Base-by-base conservation (phyloP, 1,140 invertebrate genomes). In the Trachelipus rathkii region DNA sequence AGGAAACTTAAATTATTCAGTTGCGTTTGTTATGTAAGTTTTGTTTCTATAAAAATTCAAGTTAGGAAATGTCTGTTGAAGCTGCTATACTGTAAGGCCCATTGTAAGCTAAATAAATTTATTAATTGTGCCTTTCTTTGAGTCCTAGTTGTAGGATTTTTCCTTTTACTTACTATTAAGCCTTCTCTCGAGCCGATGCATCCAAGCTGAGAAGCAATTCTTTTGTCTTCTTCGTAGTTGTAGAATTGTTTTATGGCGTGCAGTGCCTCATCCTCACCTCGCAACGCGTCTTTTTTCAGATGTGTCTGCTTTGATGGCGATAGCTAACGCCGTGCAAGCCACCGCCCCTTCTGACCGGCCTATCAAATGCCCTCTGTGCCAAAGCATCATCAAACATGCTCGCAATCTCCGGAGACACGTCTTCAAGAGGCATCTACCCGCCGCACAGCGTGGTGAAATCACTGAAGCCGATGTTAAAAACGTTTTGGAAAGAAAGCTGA, bases 311-410 rank as follows among this genome's bases (percentile, higher is more conserved):
- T 72, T 79, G 78, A 76, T 79, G 78, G 78, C 78, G 24, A 79
- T 79, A 74, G 78, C 75, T 72, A 79, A 79, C 69, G 78, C 78
- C n/a, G 78, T 76, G 72, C 78, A 79, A 75, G 78, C 75, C 10
- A 74, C 72, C 44, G 78, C 78, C 74, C 78, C 89, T 73, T 89
- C 89, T 19, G 89, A 89, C 82, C 89, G 89, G 84, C 89, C 89
- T 43, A 88, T 88, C 33, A 86, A 87, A 75, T 89, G 88, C 84
- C 88, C 88, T 53, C 83, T 89, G 13, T 89, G 89, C 77, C 88
- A 88, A 76, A 86, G 88, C 69, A 87, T 88, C 72, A 86, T 89
- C 72, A 84, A 88, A 73, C 88, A 89, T 81, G 88, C 88, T 11
- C 84, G 88, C 71, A 89, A 89, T 81, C 82, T 89, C 71, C 85